Conservation (phyloP, 2,113 vertebrate species). For the Onychostoma macrolepis region DNA sequence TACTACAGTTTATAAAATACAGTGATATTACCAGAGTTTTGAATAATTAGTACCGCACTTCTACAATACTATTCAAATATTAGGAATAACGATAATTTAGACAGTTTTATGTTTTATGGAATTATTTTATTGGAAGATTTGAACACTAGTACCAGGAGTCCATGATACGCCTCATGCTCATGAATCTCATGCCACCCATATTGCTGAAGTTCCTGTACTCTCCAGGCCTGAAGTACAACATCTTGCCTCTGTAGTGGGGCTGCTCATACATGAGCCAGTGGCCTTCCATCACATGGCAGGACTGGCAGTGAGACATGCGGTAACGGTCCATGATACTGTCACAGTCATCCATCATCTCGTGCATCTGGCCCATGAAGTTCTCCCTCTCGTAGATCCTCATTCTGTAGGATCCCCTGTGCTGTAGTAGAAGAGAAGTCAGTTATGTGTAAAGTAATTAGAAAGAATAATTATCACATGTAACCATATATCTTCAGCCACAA, state of each 20-base stretch:
- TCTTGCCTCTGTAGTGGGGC: conserved; percentile 60
- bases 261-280: conserved; percentile 68
- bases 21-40: no score
- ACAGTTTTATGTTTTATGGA: not conserved
- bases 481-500: not conserved
- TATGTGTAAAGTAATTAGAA: not conserved
- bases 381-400: conserved; percentile 76
- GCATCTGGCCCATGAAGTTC: conserved; percentile 62
- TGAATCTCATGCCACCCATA: conserved; percentile 57
- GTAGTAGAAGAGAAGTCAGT: conserved; percentile 8
- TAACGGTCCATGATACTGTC: conserved; percentile 38
- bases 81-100: no score
- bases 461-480: not conserved
- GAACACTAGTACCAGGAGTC: conserved; percentile 1
- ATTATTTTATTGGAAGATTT: not conserved
- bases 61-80: no score
- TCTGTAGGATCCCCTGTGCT: conserved; percentile 72
- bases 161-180: conserved; percentile 66
- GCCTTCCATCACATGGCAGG: conserved; percentile 68
- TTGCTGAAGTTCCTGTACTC: conserved; percentile 63
- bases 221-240: conserved; percentile 61
- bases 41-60: no score
- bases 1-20: no score
- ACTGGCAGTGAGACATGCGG: conserved; percentile 58
- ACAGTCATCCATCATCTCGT: conserved; percentile 37